These are phyloP conservation scores for Balearica regulorum DNA, from an alignment of 2,797 vertebrate species.

Conservation along the genomic window DNA sequence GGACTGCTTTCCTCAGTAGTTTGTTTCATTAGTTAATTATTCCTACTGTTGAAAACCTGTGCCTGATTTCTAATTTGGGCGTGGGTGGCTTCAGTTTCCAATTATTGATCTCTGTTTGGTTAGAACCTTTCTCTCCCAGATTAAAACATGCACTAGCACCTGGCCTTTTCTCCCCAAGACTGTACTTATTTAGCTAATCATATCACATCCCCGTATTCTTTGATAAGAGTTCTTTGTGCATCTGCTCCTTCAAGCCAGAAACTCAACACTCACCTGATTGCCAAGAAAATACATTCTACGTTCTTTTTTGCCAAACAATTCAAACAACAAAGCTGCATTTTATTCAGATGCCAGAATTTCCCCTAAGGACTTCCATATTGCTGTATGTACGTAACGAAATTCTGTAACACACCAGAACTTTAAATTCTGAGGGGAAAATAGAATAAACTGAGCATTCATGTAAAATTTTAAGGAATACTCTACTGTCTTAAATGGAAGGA, in stretches of 20 bases:
- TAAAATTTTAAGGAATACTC: not conserved
- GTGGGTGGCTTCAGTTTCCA: not conserved
- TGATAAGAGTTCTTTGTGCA: not conserved
- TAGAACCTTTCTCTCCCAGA: not conserved
- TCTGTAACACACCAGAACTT: not conserved
- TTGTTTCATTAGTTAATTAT: not conserved
- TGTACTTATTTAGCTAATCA: not conserved
- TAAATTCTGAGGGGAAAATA: not conserved
- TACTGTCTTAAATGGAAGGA: not conserved
- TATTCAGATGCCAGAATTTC: not conserved
- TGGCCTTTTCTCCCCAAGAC: not conserved
- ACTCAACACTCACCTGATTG: not conserved
- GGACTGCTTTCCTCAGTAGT: not conserved
- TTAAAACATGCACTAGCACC: not conserved
- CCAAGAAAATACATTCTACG: fast-evolving
- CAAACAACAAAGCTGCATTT: not conserved
- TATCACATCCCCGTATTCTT: not conserved
- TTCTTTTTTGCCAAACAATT: not conserved
- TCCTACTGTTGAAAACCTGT: not conserved
- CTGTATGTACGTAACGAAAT: not conserved
- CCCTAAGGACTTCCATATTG: not conserved
- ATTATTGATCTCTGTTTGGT: not conserved
- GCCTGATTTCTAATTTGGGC: not conserved
- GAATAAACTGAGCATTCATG: not conserved
- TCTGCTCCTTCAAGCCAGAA: not conserved